phyloP scores from a whole-genome alignment of 1,140 invertebrate species.

The Argopecten irradians region DNA sequence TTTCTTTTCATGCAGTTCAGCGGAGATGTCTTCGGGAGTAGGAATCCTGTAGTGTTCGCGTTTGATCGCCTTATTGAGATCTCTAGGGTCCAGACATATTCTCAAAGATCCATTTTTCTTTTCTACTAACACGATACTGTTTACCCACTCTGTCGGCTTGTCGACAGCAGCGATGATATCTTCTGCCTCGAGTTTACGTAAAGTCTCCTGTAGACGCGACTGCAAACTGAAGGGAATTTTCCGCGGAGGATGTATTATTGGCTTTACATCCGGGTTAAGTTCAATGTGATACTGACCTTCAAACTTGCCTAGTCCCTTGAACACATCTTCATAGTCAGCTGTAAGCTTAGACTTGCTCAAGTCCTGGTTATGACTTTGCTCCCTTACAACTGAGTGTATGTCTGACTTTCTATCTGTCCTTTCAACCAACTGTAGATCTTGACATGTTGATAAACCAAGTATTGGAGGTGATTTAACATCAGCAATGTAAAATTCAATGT shows the following conservation, averaged over 20 bases:
- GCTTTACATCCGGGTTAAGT: constrained; percentile 52
- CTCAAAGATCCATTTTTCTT: constrained; percentile 56
- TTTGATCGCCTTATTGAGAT: constrained; percentile 43
- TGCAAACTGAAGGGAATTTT: constrained; percentile 59
- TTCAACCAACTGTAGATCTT: background rate
- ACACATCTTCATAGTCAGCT: constrained; percentile 52
- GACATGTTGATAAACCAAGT: background rate
- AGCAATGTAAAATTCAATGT: background rate
- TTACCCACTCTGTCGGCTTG: constrained; percentile 64
- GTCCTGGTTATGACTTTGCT: background rate
- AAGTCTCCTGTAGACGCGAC: constrained; percentile 38
- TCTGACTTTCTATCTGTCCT: background rate
- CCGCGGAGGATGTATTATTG: constrained; percentile 59
- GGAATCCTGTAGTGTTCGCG: constrained; percentile 43
- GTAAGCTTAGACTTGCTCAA: constrained; percentile 26
- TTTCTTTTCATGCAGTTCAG: constrained; percentile 72
- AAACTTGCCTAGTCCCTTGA: constrained; percentile 47
- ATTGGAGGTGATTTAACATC: background rate
- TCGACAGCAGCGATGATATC: constrained; percentile 67
- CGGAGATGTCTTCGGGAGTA: constrained; percentile 42
- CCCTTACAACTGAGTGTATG: background rate
- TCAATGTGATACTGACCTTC: constrained; percentile 58
- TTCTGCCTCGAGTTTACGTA: constrained; percentile 59
- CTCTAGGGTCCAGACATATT: constrained; percentile 55
- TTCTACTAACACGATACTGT: constrained; percentile 51